These are phyloP conservation scores for Coenonympha glycerion DNA, from an alignment of 2,888 invertebrate species.

Conservation along the genomic window DNA sequence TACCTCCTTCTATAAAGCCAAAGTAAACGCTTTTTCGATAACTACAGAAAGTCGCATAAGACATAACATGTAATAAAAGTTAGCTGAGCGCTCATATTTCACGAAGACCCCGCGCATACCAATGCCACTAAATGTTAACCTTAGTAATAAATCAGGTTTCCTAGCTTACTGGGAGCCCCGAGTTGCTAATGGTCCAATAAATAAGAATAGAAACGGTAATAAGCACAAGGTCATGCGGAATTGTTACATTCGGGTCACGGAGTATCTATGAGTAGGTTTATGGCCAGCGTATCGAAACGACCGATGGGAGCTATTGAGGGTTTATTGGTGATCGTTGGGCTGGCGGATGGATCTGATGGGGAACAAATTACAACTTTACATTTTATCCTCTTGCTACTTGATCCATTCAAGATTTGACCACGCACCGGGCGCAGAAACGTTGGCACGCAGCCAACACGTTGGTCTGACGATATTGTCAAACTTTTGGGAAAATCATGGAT, in stretches of 20 bases:
- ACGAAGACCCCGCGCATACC: slow-evolving; percentile 1
- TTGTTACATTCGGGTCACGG: slow-evolving; percentile 24
- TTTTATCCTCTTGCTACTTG: no score
- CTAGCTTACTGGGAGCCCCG: neutral
- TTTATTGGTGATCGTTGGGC: slow-evolving; percentile 19
- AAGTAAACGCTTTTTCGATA: no score
- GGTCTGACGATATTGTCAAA: no score
- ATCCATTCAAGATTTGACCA: no score
- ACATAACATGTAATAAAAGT: neutral
- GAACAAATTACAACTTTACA: neutral
- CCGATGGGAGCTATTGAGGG: slow-evolving; percentile 9
- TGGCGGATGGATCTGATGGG: neutral
- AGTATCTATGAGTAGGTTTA: slow-evolving; percentile 27
- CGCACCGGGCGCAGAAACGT: no score
- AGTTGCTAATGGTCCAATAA: slow-evolving; percentile 25
- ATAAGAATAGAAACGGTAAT: slow-evolving; percentile 24
- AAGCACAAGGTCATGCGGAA: slow-evolving; percentile 18
- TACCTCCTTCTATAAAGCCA: no score
- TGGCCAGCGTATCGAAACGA: slow-evolving; percentile 22
- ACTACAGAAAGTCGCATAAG: neutral
- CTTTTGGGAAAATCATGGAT: no score
- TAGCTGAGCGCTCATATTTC: slow-evolving; percentile 1
- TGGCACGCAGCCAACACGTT: no score
- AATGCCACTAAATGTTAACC: slow-evolving; percentile 11
- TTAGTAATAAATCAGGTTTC: slow-evolving; percentile 15